Evolutionary conservation across 2,888 invertebrate species (phyloP), one percentile per base, ranked within the genome.

Genomic region (Temnothorax unifasciatus): DNA sequence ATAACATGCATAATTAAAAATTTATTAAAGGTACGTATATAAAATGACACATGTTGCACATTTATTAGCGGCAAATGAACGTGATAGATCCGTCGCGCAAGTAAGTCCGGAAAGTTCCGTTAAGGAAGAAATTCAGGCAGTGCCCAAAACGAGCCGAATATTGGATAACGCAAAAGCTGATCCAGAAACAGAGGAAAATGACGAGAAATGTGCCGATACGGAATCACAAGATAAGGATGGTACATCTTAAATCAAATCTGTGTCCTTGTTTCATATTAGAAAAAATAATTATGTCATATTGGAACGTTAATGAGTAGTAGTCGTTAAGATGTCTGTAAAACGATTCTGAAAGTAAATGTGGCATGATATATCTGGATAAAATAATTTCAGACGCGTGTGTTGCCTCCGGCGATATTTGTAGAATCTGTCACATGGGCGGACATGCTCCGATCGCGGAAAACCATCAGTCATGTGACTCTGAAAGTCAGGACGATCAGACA

Each of bases 341-440:
- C 25, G 1, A 59, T 50, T 64, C 2, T 50, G 13, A 21, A 21
- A 75, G 38, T 38, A 38, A 50, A 9, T 29, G 5, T 18, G 21
- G 3, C 29, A 9, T 29, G 5, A 38, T 15, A 47, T 15, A 63
- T 41, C 5, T 8, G 2, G 2, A 18, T 52, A 69, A 57, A 69
- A 79, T 69, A 34, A 69, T 79, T 79, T 59, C 59, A 79, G 83
- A 85, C 34, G 9, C 59, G 25, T 57, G 54, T 0, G 4, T 66
- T 15, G 52, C 41, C 29, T 86, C 86, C 0, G 86, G 91, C 21
- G 94, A 95, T 85, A 95, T 95, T 82, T 95, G 94, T 86, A 90
- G 94, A 83, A 95, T 95, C 77, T 95, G 94, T 88, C 94, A 94
- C 86, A 94, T 95, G 94, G 94, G 93, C n/a, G 92, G 91, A 44